Percentiles rank a stretch among this genome's conserved stretches.
These are phyloP conservation scores for Ellobium chinense DNA, from an alignment of 2,888 invertebrate species.

Conservation along the genomic window DNA sequence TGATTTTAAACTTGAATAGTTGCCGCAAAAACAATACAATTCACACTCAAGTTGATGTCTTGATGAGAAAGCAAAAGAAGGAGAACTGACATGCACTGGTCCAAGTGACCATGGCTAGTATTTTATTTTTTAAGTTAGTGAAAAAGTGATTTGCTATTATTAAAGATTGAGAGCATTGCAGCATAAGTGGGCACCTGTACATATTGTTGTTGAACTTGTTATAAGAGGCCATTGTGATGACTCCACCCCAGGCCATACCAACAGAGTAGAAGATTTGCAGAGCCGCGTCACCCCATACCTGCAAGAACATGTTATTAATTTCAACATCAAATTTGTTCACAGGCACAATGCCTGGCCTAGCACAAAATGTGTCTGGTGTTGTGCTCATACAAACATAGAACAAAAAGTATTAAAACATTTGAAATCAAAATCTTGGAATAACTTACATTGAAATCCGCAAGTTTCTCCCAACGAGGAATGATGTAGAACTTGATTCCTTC, in stretches of 20 bases:
- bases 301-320: neutral
- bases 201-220: constrained; percentile 76
- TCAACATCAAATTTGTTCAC: neutral
- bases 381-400: neutral
- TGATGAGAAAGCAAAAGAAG: no score
- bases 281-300: constrained; percentile 78
- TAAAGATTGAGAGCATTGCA: neutral
- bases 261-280: constrained; percentile 78
- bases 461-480: constrained; percentile 69
- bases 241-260: constrained; percentile 78
- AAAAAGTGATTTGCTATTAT: no score
- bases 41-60: no score
- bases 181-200: constrained; percentile 67
- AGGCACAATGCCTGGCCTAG: neutral
- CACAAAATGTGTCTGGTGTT: neutral
- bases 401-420: neutral
- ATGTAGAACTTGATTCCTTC: constrained; percentile 75
- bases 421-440: neutral
- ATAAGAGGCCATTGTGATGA: constrained; percentile 75
- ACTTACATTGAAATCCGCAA: constrained; percentile 69
- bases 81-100: no score
- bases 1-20: no score
- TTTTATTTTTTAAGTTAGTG: no score
- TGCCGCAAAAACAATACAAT: no score
- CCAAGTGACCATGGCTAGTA: no score